phyloP scores from a whole-genome alignment of 2,797 vertebrate genomes.

The Lepidocolaptes lacrymiger region DNA sequence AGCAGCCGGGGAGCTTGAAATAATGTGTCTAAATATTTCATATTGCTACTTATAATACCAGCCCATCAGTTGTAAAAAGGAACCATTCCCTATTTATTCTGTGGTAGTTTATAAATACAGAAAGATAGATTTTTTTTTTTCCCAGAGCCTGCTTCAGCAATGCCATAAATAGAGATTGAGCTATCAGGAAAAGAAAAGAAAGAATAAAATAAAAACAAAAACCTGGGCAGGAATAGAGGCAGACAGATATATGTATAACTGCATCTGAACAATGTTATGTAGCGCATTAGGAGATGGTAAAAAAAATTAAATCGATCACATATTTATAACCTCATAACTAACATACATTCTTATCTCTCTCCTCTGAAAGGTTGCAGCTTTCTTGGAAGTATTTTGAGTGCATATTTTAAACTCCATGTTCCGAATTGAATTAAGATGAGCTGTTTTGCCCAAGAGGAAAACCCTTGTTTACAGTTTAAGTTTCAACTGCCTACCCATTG shows the following conservation, averaged over 20 bases:
- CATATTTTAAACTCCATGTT: constrained; percentile 30
- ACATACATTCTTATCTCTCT: constrained; percentile 41
- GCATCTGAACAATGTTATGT: neutral
- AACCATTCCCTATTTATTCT: constrained; percentile 39
- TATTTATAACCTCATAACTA: constrained; percentile 58
- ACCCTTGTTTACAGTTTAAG: constrained; percentile 13
- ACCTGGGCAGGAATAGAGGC: neutral
- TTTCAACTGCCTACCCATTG: neutral
- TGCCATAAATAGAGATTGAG: constrained; percentile 11
- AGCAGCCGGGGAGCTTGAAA: constrained; percentile 41
- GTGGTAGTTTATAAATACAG: constrained; percentile 22
- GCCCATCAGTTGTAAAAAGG: constrained; percentile 11
- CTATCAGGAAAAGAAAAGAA: neutral
- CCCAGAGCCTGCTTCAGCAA: neutral
- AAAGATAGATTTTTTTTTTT: constrained; percentile 23
- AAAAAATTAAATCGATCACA: neutral
- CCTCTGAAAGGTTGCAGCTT: constrained; percentile 41
- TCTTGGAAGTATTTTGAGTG: constrained; percentile 50
- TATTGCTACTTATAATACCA: constrained; percentile 43
- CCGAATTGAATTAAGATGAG: constrained; percentile 12
- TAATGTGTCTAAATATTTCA: constrained; percentile 51
- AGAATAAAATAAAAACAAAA: neutral
- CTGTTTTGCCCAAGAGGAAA: constrained; percentile 1
- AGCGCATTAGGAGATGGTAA: neutral
- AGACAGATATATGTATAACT: neutral